phyloP scores from a whole-genome alignment of 2,888 invertebrate species.

The Incurvaria masculella region DNA sequence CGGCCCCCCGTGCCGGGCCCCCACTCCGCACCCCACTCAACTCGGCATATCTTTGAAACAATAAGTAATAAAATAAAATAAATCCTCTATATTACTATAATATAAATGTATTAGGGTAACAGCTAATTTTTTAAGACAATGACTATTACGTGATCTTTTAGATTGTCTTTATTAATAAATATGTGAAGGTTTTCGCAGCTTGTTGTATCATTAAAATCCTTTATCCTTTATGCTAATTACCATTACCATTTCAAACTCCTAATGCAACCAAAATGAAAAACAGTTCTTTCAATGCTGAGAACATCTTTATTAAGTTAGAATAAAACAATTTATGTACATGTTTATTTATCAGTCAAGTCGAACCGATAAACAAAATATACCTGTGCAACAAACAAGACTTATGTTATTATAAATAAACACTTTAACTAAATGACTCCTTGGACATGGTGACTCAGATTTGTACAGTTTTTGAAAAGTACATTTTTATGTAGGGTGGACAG shows the following conservation, averaged over 20 bases:
- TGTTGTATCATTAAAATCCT: slow-evolving; percentile 34
- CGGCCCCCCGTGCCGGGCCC: slow-evolving; percentile 25
- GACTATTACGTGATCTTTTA: slow-evolving; percentile 58
- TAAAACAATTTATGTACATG: slow-evolving; percentile 35
- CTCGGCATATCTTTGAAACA: slow-evolving; percentile 58
- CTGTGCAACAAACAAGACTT: slow-evolving; percentile 47
- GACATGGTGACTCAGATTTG: no score
- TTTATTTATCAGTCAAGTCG: slow-evolving; percentile 51
- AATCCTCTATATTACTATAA: slow-evolving; percentile 21
- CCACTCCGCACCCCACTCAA: slow-evolving; percentile 50
- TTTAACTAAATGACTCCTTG: not conserved
- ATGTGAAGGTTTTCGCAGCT: slow-evolving; percentile 54
- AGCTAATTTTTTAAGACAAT: slow-evolving; percentile 55
- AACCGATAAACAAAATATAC: slow-evolving; percentile 41
- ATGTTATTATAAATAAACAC: not conserved
- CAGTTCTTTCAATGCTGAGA: slow-evolving; percentile 37
- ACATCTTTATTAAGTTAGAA: slow-evolving; percentile 44
- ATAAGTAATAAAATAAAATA: slow-evolving; percentile 53
- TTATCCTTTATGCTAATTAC: not conserved
- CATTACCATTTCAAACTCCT: no score
- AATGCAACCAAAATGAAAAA: not conserved
- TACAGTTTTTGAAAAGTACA: no score
- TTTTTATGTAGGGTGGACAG: no score
- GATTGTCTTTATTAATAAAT: slow-evolving; percentile 59
- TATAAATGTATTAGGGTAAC: slow-evolving; percentile 55